Evolutionary conservation across 1,140 invertebrate species (phyloP), one percentile per base, ranked within the genome.

Genomic region (Aphelinus atriplicis): DNA sequence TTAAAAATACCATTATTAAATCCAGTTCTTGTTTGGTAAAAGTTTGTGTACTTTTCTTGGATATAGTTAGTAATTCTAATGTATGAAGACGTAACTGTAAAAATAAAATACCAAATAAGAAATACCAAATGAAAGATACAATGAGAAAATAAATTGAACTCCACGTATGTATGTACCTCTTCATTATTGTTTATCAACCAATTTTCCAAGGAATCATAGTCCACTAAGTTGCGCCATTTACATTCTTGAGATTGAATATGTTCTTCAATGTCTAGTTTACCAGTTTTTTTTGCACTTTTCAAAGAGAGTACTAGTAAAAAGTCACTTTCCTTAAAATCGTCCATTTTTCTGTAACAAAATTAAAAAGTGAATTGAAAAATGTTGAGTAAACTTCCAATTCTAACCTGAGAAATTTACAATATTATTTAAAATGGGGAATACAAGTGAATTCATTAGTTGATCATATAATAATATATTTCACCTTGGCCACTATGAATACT

Each of bases 21-120:
- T 91, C 81, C 26, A 96, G 89, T 84, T 96, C 95, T 65, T 83
- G 84, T 3, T 78, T 10, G 1, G 86, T 87, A 73, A 94, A 91
- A 1, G 83, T 56, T 82, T 95, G 92, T 10, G 95, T 94, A 10
- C 90, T 92, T 82, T 93, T 94, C 61, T 91, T 91, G 9, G 91
- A 94, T 80, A 95, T 94, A 71, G 93, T 91, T 9, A 97, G 81
- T 5, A 96, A 84, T 2, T 90, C 90, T 72, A 96, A 88, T 0
- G 91, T 90, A 77, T 77, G 47, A 42, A 85, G 63, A 77, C 83
- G 81, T 57, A 91, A 82, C 88, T 91, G 67, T 45, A 82, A 80
- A 71, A 71, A 76, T 42, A n/a, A 69, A 50, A 65, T 6, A 53
- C 3, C 2, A 71, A 53, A 65, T 73, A 53, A 9, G 51, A 9